Percentiles rank a stretch among this genome's conserved stretches.
Conservation (phyloP, 2,888 invertebrate species). For the Trissonchulus latispiculum region DNA sequence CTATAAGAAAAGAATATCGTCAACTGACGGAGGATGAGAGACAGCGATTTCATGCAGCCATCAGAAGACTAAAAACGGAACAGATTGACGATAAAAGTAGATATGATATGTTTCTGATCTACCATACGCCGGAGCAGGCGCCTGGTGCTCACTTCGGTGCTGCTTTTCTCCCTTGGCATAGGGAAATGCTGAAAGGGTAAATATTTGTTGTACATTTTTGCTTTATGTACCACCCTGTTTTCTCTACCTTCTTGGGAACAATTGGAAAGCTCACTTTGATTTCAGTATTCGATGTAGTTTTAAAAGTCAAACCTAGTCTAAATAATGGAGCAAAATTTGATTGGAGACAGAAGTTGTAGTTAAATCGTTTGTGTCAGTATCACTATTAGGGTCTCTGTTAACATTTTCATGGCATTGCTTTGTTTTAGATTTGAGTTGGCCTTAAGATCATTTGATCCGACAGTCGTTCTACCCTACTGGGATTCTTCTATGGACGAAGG, state of each 20-base stretch:
- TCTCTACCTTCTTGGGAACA: no score
- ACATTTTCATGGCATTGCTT: no score
- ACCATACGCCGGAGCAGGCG: not conserved
- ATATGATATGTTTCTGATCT: not conserved
- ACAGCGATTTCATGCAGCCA: not conserved
- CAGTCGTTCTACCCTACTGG: not conserved
- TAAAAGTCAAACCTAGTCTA: no score
- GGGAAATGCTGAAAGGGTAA: slow-evolving; percentile 1
- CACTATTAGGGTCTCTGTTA: no score
- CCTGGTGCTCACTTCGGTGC: slow-evolving; percentile 3
- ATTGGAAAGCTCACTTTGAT: no score
- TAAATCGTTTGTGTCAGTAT: no score
- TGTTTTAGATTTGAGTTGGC: not conserved
- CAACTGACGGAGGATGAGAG: not conserved
- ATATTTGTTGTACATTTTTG: not conserved
- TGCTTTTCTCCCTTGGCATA: slow-evolving; percentile 5
- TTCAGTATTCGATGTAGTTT: no score
- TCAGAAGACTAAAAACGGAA: not conserved
- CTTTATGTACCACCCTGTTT: no score
- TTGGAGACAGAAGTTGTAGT: no score
- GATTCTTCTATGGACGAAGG: not conserved
- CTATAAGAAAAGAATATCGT: not conserved
- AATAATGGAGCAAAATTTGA: no score
- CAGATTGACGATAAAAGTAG: not conserved
- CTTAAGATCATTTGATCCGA: not conserved